Evolutionary conservation across 2,888 invertebrate genomes (phyloP).

Genomic region (Clostera curtula): DNA sequence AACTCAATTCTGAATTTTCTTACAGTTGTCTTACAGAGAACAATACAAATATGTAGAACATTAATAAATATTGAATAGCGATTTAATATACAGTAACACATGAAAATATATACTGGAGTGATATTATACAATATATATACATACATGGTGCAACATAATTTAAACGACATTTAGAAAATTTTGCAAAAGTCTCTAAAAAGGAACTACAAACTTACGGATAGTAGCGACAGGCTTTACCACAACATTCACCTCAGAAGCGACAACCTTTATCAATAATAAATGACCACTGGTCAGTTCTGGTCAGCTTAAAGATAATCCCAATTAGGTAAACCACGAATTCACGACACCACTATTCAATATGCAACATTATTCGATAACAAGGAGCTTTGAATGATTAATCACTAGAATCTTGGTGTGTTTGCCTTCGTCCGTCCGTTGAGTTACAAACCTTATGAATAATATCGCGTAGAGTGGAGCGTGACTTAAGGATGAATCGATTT

Average conservation of each 20-base stretch:
- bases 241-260: not conserved
- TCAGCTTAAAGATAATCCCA: constrained; percentile 54
- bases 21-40: too few species aligned
- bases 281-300: constrained; percentile 38
- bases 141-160: too few species aligned
- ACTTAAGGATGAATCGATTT: constrained; percentile 51
- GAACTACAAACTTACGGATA: too few species aligned
- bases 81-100: too few species aligned
- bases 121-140: too few species aligned
- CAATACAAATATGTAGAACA: too few species aligned
- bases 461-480: constrained; percentile 42
- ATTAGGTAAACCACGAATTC: constrained; percentile 60
- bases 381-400: constrained; percentile 65
- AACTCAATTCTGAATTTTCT: too few species aligned
- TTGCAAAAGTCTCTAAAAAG: too few species aligned
- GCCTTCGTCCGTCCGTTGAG: constrained; percentile 47
- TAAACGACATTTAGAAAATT: too few species aligned
- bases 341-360: constrained; percentile 51
- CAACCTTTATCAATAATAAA: constrained; percentile 31
- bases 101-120: too few species aligned
- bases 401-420: constrained; percentile 57
- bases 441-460: constrained; percentile 70
- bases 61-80: too few species aligned
- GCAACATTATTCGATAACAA: constrained; percentile 65
- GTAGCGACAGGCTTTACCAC: too few species aligned